phyloP scores from a whole-genome alignment of 2,797 vertebrate species.

The Sardinella longiceps region DNA sequence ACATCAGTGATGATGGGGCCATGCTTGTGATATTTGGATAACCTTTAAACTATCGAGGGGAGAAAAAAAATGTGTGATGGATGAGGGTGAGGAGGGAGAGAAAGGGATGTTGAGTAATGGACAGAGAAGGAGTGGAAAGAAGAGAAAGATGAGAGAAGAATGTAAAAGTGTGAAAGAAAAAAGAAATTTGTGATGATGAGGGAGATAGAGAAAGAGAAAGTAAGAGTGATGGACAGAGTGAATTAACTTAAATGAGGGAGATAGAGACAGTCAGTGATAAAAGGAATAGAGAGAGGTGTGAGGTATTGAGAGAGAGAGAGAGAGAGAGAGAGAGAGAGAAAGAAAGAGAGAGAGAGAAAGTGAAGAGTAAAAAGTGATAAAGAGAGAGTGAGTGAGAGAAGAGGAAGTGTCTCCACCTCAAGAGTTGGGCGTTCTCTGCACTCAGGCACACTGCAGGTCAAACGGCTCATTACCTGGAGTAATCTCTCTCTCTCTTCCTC shows the following conservation, averaged over 20 bases:
- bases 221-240: neutral
- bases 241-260: neutral
- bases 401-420: neutral
- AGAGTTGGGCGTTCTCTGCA: neutral
- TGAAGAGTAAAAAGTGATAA: neutral
- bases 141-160: neutral
- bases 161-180: neutral
- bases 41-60: slow-evolving; percentile 18
- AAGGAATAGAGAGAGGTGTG: neutral
- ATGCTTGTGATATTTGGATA: slow-evolving; percentile 32
- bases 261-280: too few species aligned
- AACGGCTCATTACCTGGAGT: slow-evolving; percentile 1
- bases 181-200: neutral
- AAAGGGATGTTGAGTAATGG: neutral
- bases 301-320: slow-evolving; percentile 22
- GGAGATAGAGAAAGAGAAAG: neutral
- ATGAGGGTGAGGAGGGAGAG: neutral
- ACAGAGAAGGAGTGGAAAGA: neutral
- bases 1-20: slow-evolving; percentile 29
- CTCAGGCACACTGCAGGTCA: neutral
- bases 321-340: slow-evolving; percentile 14
- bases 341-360: neutral
- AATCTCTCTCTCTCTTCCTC: neutral
- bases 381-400: neutral
- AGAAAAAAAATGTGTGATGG: neutral